Base-by-base conservation (phyloP, 2,797 vertebrate genomes). In the Mionectes olivaceus region DNA sequence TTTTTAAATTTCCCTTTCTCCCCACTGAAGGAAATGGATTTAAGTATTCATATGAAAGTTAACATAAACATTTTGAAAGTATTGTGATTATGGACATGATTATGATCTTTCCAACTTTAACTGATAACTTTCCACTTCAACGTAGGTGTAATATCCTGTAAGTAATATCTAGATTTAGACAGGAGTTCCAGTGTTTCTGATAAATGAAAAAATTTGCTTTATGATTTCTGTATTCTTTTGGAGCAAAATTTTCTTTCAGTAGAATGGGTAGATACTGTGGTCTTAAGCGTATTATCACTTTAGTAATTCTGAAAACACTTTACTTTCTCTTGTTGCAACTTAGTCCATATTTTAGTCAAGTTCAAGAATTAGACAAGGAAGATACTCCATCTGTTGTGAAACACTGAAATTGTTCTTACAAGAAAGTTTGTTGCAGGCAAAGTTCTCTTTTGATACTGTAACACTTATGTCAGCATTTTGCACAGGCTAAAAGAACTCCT, bases 361-460 rank as follows among this genome's bases (percentile, higher is more conserved):
- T 69, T 67, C 13, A 77, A 60, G 70, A 89, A 68, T 89, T 89
- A 57, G 67, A 28, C 67, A n/a, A 92, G 81, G 82, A 83, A 57
- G 73, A 59, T 92, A 64, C 78, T 83, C 68, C 53, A 67, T 91
- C 49, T 87, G 43, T 89, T 89, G 44, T 87, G 73, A 57, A 87
- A 85, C 23, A 8, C 37, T 86, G 63, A 70, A 89, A 17, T 63
- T 43, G 11, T 41, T 82, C 25, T 73, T 78, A 53, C 1, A 32
- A 69, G 63, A 50, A 67, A 69, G 23, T 46, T 57, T 71, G 7
- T 57, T 81, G 59, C 35, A 32, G 67, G 21, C 39, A 64, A 50
- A 57, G 19, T 74, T 92, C 25, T 70, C 32, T 59, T 33, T 47
- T 88, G 60, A 39, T 80, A 33, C 16, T 67, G 18, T 55, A 79